Evolutionary conservation across 2,797 vertebrate genomes (phyloP).

Genomic region (Diceros bicornis): DNA sequence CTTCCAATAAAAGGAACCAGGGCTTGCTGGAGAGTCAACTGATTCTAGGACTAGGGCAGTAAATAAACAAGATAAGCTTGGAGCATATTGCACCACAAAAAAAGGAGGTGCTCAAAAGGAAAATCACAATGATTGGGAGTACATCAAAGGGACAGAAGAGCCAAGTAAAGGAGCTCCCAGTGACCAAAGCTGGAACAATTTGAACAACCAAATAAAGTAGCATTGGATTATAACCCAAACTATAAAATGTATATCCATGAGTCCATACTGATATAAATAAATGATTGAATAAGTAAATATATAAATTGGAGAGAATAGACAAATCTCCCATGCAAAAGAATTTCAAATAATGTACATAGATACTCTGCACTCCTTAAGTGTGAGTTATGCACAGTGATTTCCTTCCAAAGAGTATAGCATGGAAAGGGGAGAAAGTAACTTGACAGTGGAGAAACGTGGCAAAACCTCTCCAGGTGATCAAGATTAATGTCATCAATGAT

Average conservation of each 20-base stretch:
- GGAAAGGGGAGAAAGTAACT: not conserved
- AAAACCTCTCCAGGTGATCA: not conserved
- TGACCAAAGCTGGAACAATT: conserved; percentile 8
- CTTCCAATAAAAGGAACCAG: not conserved
- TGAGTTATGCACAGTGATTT: not conserved
- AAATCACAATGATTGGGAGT: not conserved
- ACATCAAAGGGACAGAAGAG: not conserved
- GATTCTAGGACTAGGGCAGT: not conserved
- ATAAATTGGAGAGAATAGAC: not conserved
- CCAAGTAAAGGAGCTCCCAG: not conserved
- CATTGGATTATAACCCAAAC: conserved; percentile 54
- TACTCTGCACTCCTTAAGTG: not conserved
- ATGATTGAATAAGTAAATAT: not conserved
- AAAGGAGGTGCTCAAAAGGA: not conserved
- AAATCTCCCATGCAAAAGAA: not conserved
- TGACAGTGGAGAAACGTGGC: not conserved
- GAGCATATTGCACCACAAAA: not conserved
- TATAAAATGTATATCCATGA: conserved; percentile 47
- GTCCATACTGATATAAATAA: not conserved
- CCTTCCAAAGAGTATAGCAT: not conserved
- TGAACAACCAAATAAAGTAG: conserved; percentile 52
- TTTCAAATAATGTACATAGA: not conserved
- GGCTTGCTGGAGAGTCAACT: not conserved
- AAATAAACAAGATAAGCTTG: not conserved
- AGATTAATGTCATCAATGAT: not conserved